A percentile compares a stretch with the other conserved stretches of the same genome.
phyloP scores from a whole-genome alignment of 1,140 invertebrate species.

The Conus betulinus region DNA sequence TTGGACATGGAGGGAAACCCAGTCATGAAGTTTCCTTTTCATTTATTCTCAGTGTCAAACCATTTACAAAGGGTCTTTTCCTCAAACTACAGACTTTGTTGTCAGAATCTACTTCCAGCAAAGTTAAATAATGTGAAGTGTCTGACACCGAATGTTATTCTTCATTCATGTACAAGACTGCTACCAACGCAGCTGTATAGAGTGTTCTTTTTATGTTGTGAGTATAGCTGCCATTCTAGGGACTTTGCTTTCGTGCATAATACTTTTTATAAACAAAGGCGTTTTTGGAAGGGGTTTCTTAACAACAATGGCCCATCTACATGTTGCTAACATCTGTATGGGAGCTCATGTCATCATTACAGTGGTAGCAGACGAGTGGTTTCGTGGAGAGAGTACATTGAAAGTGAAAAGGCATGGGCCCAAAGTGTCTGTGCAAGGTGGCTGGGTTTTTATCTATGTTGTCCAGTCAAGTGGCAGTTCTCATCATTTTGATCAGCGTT shows the following conservation, averaged over 20 bases:
- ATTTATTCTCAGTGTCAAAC: conserved; percentile 32
- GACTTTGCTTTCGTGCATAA: conserved; percentile 25
- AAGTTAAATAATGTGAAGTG: conserved; percentile 46
- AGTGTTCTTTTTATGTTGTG: conserved; percentile 58
- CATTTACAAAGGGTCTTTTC: conserved; percentile 35
- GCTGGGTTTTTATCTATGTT: neutral
- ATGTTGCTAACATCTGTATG: neutral
- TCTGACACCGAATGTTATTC: conserved; percentile 43
- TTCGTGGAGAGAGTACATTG: neutral
- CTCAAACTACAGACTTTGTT: conserved; percentile 56
- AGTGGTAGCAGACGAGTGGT: neutral
- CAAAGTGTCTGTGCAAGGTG: neutral
- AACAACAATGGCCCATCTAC: neutral
- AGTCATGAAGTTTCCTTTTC: neutral
- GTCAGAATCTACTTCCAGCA: conserved; percentile 37
- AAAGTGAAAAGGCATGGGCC: neutral
- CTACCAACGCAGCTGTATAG: conserved; percentile 48
- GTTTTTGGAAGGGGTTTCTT: neutral
- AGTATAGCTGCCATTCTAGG: conserved; percentile 49
- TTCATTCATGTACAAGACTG: conserved; percentile 56
- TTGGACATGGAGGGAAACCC: neutral
- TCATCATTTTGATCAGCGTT: neutral
- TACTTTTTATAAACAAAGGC: neutral
- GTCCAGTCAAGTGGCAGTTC: neutral
- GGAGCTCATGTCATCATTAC: neutral